Evolutionary conservation across 2,797 vertebrate species (phyloP).

Genomic region (Anniella stebbinsi): DNA sequence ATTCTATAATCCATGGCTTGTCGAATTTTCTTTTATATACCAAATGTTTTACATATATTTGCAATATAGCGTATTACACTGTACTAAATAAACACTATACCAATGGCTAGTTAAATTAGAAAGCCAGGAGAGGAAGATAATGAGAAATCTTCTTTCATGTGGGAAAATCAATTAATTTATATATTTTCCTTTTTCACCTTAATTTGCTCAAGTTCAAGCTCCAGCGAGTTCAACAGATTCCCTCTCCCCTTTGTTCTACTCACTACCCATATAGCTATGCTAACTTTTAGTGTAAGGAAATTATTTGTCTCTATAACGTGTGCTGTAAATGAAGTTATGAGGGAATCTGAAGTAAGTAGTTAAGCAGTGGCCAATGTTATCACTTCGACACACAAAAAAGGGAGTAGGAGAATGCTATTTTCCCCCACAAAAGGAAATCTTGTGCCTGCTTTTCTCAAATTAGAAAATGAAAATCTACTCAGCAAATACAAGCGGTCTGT

Average conservation of each 20-base stretch:
- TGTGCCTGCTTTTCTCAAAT: slow-evolving; percentile 26
- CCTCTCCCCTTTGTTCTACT: slow-evolving; percentile 26
- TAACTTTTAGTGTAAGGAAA: slow-evolving; percentile 30
- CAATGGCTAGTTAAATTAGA: slow-evolving; percentile 53
- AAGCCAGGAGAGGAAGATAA: slow-evolving; percentile 26
- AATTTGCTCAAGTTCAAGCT: slow-evolving; percentile 53
- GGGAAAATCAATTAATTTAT: slow-evolving; percentile 56
- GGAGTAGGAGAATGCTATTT: background rate
- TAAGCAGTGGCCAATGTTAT: background rate
- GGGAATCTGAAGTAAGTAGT: slow-evolving; percentile 22
- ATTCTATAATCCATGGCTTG: slow-evolving; percentile 22
- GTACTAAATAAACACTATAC: slow-evolving; percentile 38
- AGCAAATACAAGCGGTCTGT: slow-evolving; percentile 10
- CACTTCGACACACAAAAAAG: background rate
- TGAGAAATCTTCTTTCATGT: slow-evolving; percentile 51
- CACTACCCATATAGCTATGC: slow-evolving; percentile 30
- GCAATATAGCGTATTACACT: slow-evolving; percentile 28
- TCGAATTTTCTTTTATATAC: slow-evolving; percentile 44
- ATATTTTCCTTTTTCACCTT: slow-evolving; percentile 53
- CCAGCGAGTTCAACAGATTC: slow-evolving; percentile 45
- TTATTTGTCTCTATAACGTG: slow-evolving; percentile 26
- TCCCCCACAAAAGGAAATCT: slow-evolving; percentile 18
- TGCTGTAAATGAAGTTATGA: slow-evolving; percentile 26
- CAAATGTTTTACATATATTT: slow-evolving; percentile 40
- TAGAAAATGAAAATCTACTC: slow-evolving; percentile 43